These are phyloP conservation scores for Torymus aiolomorphi DNA, from an alignment of 2,888 invertebrate genomes.

Conservation along the genomic window DNA sequence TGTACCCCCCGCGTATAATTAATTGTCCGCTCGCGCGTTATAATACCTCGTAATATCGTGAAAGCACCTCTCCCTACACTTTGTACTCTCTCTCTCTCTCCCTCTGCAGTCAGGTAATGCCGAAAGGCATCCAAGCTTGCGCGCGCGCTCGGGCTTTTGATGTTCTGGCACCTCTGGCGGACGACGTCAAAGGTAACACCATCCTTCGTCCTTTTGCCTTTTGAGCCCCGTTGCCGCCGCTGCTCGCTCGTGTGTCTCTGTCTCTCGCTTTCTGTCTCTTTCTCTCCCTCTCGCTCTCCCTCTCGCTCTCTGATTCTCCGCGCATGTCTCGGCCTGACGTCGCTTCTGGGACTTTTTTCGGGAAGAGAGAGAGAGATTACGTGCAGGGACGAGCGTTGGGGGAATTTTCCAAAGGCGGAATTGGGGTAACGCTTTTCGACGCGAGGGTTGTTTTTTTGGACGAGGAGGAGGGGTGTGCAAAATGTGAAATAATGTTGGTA, in stretches of 20 bases:
- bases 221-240: slow-evolving; percentile 23
- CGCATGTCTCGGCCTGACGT: no score
- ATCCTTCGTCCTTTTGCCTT: slow-evolving; percentile 42
- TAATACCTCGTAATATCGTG: slow-evolving; percentile 63
- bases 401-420: no score
- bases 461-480: no score
- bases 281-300: not conserved
- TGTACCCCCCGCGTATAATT: slow-evolving; percentile 59
- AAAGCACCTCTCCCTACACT: slow-evolving; percentile 56
- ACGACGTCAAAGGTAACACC: slow-evolving; percentile 43
- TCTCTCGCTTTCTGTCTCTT: not conserved
- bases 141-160: slow-evolving; percentile 32
- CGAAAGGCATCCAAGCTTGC: slow-evolving; percentile 25
- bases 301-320: not conserved
- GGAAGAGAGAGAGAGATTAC: no score
- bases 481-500: no score
- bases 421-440: no score
- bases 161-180: slow-evolving; percentile 37
- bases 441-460: no score
- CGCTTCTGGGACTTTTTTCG: not conserved
- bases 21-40: slow-evolving; percentile 62
- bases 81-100: not conserved
- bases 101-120: slow-evolving; percentile 26
- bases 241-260: not conserved
- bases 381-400: no score